phyloP scores from a whole-genome alignment of 1,140 invertebrate species.

The Euura saliciscinereae region DNA sequence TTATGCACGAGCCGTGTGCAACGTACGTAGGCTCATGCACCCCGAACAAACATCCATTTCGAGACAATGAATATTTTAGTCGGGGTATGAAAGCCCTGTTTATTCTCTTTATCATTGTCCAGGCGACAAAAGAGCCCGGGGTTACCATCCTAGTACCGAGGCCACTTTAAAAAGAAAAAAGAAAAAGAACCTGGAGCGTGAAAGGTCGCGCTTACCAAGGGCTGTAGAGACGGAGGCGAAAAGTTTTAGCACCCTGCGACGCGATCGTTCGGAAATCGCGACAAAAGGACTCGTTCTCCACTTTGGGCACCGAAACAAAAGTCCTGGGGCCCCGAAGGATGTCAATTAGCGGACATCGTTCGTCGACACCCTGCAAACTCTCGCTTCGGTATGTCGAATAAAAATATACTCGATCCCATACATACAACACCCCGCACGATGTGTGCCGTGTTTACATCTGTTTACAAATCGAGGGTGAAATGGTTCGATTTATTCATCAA shows the following conservation, averaged over 20 bases:
- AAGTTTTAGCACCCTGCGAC: neutral
- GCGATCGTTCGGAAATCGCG: neutral
- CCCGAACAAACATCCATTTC: neutral
- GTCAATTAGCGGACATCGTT: too few species aligned
- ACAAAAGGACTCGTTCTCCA: neutral
- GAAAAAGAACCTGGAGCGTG: neutral
- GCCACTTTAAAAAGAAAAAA: neutral
- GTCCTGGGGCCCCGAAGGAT: too few species aligned
- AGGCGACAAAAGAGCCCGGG: neutral
- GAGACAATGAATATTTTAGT: slow-evolving; percentile 1
- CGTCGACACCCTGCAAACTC: too few species aligned
- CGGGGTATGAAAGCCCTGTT: neutral
- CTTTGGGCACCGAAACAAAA: too few species aligned
- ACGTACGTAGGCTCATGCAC: neutral
- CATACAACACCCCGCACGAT: too few species aligned
- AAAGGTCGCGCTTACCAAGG: neutral
- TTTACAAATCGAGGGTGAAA: neutral
- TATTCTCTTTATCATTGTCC: neutral
- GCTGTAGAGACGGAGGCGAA: neutral
- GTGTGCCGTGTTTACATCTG: neutral
- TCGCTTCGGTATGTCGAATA: too few species aligned
- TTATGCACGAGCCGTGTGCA: neutral
- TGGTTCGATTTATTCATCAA: neutral
- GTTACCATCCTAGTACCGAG: too few species aligned
- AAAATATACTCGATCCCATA: too few species aligned